A percentile compares a stretch with the other conserved stretches of the same genome.
phyloP scores from a whole-genome alignment of 2,797 vertebrate genomes.

The Epinephelus coioides region DNA sequence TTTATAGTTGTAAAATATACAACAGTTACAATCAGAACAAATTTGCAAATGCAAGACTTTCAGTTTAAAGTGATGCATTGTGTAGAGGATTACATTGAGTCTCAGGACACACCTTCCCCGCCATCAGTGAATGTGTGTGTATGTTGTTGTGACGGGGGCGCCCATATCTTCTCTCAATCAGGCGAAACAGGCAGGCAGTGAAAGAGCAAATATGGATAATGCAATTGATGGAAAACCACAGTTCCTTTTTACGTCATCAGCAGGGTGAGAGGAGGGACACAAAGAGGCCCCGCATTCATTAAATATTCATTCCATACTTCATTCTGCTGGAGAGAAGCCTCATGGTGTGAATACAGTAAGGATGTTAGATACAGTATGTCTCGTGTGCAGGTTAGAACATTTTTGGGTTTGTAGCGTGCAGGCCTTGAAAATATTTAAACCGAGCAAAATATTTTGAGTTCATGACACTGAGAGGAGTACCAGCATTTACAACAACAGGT shows the following conservation, averaged over 20 bases:
- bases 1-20: neutral
- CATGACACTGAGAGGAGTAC: neutral
- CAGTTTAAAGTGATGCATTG: neutral
- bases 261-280: constrained; percentile 13
- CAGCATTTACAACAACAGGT: constrained; percentile 1
- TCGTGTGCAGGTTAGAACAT: neutral
- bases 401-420: neutral
- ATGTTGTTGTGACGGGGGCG: neutral
- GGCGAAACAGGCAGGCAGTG: neutral
- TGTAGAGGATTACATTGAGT: neutral
- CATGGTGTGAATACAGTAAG: constrained; percentile 19
- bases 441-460: neutral
- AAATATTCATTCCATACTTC: constrained; percentile 55
- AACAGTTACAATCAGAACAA: neutral
- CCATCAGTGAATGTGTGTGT: neutral
- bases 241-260: constrained; percentile 30
- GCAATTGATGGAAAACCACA: constrained; percentile 28
- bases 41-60: neutral
- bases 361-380: constrained; percentile 16
- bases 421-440: neutral
- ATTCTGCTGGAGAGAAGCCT: constrained; percentile 20
- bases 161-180: constrained; percentile 12
- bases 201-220: constrained; percentile 34
- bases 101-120: neutral
- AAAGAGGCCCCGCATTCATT: constrained; percentile 31